A percentile compares a stretch with the other conserved stretches of the same genome.
Evolutionary conservation across 1,140 invertebrate genomes (phyloP).

Genomic region (Cyphomyrmex costatus): DNA sequence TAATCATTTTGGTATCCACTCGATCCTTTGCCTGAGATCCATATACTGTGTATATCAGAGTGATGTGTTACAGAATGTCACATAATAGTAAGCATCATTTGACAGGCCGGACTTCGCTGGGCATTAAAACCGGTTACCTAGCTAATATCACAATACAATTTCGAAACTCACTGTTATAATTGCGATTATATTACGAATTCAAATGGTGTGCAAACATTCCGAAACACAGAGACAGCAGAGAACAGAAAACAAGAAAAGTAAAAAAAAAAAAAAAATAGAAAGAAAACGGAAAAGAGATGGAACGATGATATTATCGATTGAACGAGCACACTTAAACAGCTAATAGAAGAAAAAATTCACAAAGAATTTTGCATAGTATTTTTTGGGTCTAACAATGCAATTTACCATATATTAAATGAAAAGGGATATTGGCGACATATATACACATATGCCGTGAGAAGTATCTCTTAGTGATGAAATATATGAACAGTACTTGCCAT

Average conservation of each 20-base stretch:
- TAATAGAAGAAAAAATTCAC: slow-evolving; percentile 44
- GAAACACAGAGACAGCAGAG: slow-evolving; percentile 42
- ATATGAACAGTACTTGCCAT: slow-evolving; percentile 60
- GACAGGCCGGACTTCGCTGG: slow-evolving; percentile 86
- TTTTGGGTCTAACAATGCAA: slow-evolving; percentile 49
- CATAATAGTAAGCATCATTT: slow-evolving; percentile 80
- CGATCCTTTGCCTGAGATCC: slow-evolving; percentile 74
- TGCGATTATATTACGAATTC: slow-evolving; percentile 64
- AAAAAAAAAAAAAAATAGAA: slow-evolving; percentile 27
- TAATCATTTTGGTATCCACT: slow-evolving; percentile 19
- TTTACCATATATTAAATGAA: slow-evolving; percentile 54
- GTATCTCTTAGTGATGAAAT: slow-evolving; percentile 57
- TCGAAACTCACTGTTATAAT: slow-evolving; percentile 60
- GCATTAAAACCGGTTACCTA: slow-evolving; percentile 81
- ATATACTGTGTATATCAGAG: slow-evolving; percentile 76
- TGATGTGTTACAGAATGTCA: slow-evolving; percentile 80
- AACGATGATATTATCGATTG: slow-evolving; percentile 31
- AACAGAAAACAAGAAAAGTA: slow-evolving; percentile 27
- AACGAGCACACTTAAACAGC: slow-evolving; percentile 57
- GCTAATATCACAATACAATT: slow-evolving; percentile 67
- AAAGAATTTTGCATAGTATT: slow-evolving; percentile 53
- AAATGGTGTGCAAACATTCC: slow-evolving; percentile 55
- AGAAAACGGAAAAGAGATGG: neutral
- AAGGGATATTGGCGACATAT: slow-evolving; percentile 22
- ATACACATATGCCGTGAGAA: neutral